Evolutionary conservation across 2,797 vertebrate species (phyloP).

Genomic region (Clarias pachynema): DNA sequence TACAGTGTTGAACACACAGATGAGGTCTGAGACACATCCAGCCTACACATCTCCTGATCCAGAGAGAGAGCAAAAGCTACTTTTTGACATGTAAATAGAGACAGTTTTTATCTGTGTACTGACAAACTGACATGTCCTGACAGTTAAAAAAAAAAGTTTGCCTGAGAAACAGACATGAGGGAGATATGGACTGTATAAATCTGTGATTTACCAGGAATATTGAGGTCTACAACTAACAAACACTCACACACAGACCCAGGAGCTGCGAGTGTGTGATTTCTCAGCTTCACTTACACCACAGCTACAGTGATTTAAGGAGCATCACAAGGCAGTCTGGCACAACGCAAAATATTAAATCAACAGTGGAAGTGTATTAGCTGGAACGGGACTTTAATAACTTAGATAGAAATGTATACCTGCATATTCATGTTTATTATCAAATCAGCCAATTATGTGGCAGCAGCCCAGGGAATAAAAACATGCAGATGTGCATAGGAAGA

Average conservation of each 20-base stretch:
- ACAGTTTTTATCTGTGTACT: neutral
- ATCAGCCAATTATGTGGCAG: neutral
- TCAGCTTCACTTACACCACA: neutral
- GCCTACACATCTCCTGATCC: conserved; percentile 16
- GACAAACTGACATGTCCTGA: neutral
- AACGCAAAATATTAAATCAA: neutral
- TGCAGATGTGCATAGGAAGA: neutral
- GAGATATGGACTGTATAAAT: neutral
- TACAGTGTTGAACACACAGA: conserved; percentile 32
- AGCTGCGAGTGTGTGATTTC: neutral
- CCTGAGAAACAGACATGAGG: neutral
- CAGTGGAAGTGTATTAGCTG: neutral
- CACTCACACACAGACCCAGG: neutral
- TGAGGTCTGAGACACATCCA: conserved; percentile 21
- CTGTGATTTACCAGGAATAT: neutral
- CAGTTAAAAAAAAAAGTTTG: neutral
- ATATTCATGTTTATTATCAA: neutral
- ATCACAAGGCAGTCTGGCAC: neutral
- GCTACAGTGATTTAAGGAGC: neutral
- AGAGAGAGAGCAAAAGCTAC: conserved; percentile 8
- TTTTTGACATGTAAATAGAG: conserved; percentile 5
- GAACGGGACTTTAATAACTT: neutral
- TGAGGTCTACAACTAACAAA: conserved; percentile 6
- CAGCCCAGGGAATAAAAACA: neutral
- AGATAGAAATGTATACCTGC: neutral